Evolutionary conservation across 2,797 vertebrate genomes (phyloP).

Genomic region (Dallia pectoralis): DNA sequence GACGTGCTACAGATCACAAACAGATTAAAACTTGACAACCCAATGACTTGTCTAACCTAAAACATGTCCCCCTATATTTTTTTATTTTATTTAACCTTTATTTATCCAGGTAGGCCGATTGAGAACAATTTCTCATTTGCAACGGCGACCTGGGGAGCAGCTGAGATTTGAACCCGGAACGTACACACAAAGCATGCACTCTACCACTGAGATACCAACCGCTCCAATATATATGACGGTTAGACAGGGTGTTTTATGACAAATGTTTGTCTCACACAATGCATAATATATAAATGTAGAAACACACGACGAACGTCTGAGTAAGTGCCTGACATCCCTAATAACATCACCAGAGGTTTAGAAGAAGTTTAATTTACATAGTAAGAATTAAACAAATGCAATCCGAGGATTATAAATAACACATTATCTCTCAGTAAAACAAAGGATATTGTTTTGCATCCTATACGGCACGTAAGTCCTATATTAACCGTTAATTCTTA

Average conservation of each 20-base stretch:
- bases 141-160: too few species aligned
- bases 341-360: conserved; percentile 53
- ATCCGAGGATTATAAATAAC: conserved; percentile 33
- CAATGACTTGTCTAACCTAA: neutral
- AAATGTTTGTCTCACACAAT: neutral
- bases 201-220: too few species aligned
- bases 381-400: conserved; percentile 38
- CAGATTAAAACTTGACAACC: too few species aligned
- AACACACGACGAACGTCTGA: conserved; percentile 18
- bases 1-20: too few species aligned
- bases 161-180: too few species aligned
- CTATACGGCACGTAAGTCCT: neutral
- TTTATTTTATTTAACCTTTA: too few species aligned
- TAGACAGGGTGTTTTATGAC: neutral
- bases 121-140: too few species aligned
- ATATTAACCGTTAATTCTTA: neutral
- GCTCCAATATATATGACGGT: too few species aligned
- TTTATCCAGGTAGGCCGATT: too few species aligned
- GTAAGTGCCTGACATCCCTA: conserved; percentile 47
- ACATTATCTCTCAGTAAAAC: conserved; percentile 19
- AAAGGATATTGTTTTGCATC: neutral
- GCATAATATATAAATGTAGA: neutral
- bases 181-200: too few species aligned
- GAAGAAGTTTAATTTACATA: conserved; percentile 38
- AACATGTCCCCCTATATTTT: too few species aligned